phyloP scores from a whole-genome alignment of 2,797 vertebrate species.

The Mionectes olivaceus region DNA sequence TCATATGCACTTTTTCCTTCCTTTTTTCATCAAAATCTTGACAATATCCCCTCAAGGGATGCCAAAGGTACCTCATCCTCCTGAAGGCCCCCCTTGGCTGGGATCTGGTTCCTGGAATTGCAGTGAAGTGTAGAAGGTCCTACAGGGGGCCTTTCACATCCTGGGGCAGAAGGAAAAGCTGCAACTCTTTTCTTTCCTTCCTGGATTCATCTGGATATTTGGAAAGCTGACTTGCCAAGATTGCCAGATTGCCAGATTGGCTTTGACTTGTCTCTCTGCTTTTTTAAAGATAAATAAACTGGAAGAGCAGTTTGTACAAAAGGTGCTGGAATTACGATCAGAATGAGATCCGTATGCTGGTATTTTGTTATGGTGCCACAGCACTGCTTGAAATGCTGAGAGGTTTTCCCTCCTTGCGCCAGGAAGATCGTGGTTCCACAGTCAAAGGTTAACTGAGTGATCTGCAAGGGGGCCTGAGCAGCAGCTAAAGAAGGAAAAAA shows the following conservation, averaged over 20 bases:
- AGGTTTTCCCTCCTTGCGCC: background rate
- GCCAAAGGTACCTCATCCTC: background rate
- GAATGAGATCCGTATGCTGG: background rate
- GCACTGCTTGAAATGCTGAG: background rate
- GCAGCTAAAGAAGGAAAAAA: background rate
- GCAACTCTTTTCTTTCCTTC: background rate
- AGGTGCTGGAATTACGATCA: background rate
- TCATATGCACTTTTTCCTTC: background rate
- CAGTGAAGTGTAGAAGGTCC: background rate
- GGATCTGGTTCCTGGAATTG: background rate
- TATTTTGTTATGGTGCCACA: fast-evolving
- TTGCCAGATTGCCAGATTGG: background rate
- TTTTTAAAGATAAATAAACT: background rate
- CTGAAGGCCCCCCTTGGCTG: background rate
- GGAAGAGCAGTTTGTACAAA: background rate
- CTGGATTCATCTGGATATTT: fast-evolving
- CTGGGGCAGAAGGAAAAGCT: background rate
- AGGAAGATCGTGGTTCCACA: background rate
- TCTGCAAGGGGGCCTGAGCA: background rate
- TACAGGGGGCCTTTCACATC: fast-evolving
- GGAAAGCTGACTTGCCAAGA: background rate
- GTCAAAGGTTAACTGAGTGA: background rate
- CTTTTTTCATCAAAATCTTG: background rate
- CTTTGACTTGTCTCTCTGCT: background rate
- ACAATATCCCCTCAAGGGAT: background rate